Evolutionary conservation across 2,113 vertebrate genomes (phyloP), one percentile per base, ranked within the genome.

Genomic region (Leptocoma aspasia): DNA sequence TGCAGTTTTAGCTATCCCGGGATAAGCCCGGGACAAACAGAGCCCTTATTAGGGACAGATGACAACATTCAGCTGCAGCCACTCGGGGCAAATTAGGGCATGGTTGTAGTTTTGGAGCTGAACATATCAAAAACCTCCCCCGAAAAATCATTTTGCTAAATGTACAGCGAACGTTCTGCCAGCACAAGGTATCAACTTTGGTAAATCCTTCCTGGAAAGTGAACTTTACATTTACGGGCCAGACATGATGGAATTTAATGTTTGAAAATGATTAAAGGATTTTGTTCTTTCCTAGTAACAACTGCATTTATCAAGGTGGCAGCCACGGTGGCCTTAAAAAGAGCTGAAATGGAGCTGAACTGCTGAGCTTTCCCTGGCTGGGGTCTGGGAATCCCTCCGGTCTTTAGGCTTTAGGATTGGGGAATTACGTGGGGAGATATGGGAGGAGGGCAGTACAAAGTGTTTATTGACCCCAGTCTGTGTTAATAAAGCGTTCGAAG

Each of bases 261-360:
- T 96, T 96, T 95, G 88, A 95, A 94, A 96, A 96, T 96, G 93
- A 96, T 96, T 97, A 97, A 97, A 96, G 94, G 96, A 97, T 96
- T 96, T 97, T 96, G 93, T 95, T 97, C 96, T 96, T 97, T 96
- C 96, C 92, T 94, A 95, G 96, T 78, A 97, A 96, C 94, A 95
- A 95, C 94, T 96, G 90, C 93, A 95, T 95, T 96, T 96, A 89
- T 97, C 96, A 97, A 96, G 94, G 95, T 97, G 94, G 92, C 95
- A 94, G 94, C 83, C 90, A 68, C 30, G 94, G 96, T 97, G 96
- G 96, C 96, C 95, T 92, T 37, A 50, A 83, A 78, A 89, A 31
- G 92, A 93, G 92, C 86, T 95, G 94, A 83, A 97, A 93, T 84
- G 90, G 59, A 95, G 63, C 79, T 45, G 76, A 97, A 79, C 82